phyloP scores from a whole-genome alignment of 2,888 invertebrate genomes.

The Tenthredo amoena region DNA sequence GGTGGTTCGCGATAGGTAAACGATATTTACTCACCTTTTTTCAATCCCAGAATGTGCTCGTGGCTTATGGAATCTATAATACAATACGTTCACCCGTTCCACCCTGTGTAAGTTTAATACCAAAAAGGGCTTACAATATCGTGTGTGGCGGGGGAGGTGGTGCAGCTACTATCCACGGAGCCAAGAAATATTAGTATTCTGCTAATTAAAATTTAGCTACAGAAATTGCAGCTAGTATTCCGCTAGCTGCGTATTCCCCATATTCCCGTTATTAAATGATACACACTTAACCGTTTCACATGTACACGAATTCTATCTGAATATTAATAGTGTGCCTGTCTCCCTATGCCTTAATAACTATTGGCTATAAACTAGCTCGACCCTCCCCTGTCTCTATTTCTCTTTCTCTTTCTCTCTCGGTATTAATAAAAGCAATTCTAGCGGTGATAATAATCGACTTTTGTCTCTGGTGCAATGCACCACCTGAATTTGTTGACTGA shows the following conservation, averaged over 20 bases:
- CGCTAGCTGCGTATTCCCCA: not conserved
- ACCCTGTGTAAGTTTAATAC: not conserved
- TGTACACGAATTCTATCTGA: not conserved
- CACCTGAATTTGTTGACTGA: conserved; percentile 33
- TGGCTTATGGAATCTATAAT: not conserved
- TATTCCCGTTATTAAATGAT: conserved; percentile 52
- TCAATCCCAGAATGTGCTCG: not conserved
- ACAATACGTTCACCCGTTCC: not conserved
- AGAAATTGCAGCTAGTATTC: conserved; percentile 58
- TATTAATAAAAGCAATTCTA: conserved; percentile 39
- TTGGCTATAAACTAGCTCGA: conserved; percentile 72
- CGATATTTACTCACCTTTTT: not conserved
- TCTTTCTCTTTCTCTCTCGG: not conserved
- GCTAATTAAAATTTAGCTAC: conserved; percentile 76
- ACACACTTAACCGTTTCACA: conserved; percentile 53
- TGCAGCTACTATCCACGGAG: conserved; percentile 10
- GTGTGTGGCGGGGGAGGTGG: not conserved
- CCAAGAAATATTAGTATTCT: conserved; percentile 72
- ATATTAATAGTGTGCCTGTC: conserved; percentile 23
- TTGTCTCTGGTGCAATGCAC: not conserved
- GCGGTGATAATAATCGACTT: conserved; percentile 42
- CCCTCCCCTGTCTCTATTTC: not conserved
- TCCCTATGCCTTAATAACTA: conserved; percentile 69
- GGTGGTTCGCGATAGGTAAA: not conserved
- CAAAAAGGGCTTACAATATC: conserved; percentile 29